Conservation (phyloP, 2,113 vertebrate genomes). For the Zosterops pallidus region DNA sequence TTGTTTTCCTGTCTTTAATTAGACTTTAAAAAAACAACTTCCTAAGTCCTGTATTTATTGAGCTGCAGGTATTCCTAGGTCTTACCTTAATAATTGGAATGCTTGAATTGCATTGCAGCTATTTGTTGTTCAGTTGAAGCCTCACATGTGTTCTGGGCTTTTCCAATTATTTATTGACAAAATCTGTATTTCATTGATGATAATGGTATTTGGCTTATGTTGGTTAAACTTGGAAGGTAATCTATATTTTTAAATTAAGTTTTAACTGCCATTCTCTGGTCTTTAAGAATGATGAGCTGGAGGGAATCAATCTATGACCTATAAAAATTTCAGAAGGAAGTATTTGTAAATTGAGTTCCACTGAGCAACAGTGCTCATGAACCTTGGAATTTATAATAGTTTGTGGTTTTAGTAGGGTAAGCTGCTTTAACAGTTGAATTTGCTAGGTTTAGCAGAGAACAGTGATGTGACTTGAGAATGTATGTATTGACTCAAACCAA, state of each 20-base stretch:
- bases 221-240: neutral
- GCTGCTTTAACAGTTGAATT: neutral
- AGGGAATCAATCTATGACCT: neutral
- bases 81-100: neutral
- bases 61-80: neutral
- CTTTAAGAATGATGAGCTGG: neutral
- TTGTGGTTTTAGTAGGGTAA: neutral
- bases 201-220: neutral
- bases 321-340: neutral
- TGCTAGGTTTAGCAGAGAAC: neutral
- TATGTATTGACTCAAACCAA: neutral
- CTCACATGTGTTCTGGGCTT: neutral
- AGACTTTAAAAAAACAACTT: neutral
- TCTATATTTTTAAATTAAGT: neutral
- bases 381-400: neutral
- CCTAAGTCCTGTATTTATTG: neutral
- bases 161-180: neutral
- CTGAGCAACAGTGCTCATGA: neutral
- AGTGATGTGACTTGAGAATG: neutral
- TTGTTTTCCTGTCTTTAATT: neutral
- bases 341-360: neutral
- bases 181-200: neutral
- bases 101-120: neutral
- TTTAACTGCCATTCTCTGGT: neutral
- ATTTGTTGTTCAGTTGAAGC: neutral